Base-by-base conservation (phyloP, 2,113 vertebrate genomes). In the Gopherus evgoodei region DNA sequence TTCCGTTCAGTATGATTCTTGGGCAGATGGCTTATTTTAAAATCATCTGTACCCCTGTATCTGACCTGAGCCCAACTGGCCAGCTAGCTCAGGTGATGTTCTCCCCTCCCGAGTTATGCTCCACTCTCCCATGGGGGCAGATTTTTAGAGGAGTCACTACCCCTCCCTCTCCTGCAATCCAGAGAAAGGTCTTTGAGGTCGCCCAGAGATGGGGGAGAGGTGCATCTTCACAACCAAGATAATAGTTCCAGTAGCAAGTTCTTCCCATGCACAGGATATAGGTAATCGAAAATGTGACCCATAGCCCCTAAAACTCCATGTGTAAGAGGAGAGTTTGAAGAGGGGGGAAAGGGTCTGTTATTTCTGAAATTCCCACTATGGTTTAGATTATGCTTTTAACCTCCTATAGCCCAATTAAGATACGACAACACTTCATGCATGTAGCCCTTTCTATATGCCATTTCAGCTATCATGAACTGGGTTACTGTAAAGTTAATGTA, bases 171-270 rank as follows among this genome's bases (percentile, higher is more conserved):
- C 10, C 56, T 4, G 9, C 56, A 57, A 29, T 59, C 27, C 11
- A 59, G 57, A 59, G 57, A 59, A 59, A 59, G 57, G 27, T 8
- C 57, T 59, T 59, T 59, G 27, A 59, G 57, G 17, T 29, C 29
- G 57, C 57, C 25, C 27, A 3, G 27, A 27, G 27, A 5, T 11
- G 25, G 1, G 27, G 13, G 29, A 17, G 29, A 29, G 13, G 59
- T 7, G 14, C 90, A 87, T 87, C 82, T 80, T 96, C 88, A 81
- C 79, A 90, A 88, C 83, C 53, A 86, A 94, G 84, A 89, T 86
- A 94, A 93, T 47, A 35, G 2, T 57, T 95, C 57, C 17, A 75
- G n/a, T 54, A 62, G 81, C 75, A 29, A 54, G n/a, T 53, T 65
- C 75, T 90, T 92, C 11, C 22, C 44, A 4, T 80, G 86, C 82